Percentiles rank a stretch among this genome's conserved stretches.
phyloP scores from a whole-genome alignment of 2,113 vertebrate species.

The Tachysurus vachellii region DNA sequence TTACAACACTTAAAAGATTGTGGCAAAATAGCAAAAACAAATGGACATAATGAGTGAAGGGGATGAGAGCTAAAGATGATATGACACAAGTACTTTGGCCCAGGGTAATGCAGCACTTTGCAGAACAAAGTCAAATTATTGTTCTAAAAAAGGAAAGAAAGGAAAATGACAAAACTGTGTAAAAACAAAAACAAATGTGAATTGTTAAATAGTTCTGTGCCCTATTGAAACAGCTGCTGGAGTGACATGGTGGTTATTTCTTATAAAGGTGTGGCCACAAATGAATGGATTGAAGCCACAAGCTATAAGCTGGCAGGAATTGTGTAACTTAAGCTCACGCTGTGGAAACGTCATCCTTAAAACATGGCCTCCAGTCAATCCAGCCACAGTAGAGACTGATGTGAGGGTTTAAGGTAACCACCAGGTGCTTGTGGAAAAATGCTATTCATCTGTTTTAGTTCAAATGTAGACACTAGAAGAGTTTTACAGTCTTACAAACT shows the following conservation, averaged over 20 bases:
- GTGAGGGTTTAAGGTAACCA: not conserved
- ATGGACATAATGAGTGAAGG: not conserved
- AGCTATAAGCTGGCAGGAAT: not conserved
- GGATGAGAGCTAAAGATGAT: not conserved
- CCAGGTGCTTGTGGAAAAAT: not conserved
- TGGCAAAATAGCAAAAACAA: not conserved
- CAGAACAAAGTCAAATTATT: not conserved
- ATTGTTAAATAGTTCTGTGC: not conserved
- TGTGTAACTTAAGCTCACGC: not conserved
- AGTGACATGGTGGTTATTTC: not conserved
- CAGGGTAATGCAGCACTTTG: not conserved
- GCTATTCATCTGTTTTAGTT: not conserved
- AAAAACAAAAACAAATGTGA: not conserved
- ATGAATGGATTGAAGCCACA: not conserved
- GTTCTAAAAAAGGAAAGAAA: not conserved
- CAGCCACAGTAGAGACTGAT: not conserved
- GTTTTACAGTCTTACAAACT: not conserved
- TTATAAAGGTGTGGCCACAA: not conserved
- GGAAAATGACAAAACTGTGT: not conserved
- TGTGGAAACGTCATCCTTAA: not conserved
- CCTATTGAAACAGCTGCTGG: not conserved
- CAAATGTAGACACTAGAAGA: not conserved
- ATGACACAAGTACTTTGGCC: not conserved
- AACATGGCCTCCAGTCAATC: slow-evolving; percentile 1
- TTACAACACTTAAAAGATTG: not conserved